Percentiles rank a stretch among this genome's conserved stretches.
Evolutionary conservation across 2,797 vertebrate species (phyloP).

Genomic region (Onychomys arenicola): DNA sequence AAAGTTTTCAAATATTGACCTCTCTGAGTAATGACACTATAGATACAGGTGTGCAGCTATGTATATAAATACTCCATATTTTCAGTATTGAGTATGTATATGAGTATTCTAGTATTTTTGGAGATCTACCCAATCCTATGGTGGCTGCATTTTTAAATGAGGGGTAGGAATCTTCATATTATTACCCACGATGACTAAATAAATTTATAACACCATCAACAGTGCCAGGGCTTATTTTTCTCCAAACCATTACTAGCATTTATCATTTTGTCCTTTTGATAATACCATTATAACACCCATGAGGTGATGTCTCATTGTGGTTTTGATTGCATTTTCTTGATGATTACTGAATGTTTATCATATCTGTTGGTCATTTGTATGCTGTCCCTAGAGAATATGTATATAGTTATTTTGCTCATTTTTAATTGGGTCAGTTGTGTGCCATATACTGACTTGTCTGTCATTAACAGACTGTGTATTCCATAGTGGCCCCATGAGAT

Average conservation of each 20-base stretch:
- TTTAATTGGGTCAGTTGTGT: neutral
- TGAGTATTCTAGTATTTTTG: neutral
- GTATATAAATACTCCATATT: too few species aligned
- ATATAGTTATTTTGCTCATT: neutral
- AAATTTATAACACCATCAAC: neutral
- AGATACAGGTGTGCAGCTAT: neutral
- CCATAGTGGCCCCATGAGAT: neutral
- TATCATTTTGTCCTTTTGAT: neutral
- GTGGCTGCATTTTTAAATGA: neutral
- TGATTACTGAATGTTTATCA: neutral
- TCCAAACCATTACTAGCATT: neutral
- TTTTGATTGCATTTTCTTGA: neutral
- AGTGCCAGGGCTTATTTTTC: neutral
- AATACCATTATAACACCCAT: neutral
- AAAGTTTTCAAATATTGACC: neutral
- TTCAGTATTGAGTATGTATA: too few species aligned
- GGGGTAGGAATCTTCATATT: neutral
- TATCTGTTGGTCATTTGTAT: neutral
- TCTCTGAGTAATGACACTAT: neutral
- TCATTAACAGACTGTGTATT: neutral
- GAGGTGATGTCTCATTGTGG: neutral
- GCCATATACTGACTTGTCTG: neutral
- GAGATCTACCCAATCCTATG: neutral
- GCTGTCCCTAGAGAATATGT: neutral
- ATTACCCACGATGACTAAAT: neutral